Conservation (phyloP, 2,113 vertebrate species). For the Podarcis muralis region DNA sequence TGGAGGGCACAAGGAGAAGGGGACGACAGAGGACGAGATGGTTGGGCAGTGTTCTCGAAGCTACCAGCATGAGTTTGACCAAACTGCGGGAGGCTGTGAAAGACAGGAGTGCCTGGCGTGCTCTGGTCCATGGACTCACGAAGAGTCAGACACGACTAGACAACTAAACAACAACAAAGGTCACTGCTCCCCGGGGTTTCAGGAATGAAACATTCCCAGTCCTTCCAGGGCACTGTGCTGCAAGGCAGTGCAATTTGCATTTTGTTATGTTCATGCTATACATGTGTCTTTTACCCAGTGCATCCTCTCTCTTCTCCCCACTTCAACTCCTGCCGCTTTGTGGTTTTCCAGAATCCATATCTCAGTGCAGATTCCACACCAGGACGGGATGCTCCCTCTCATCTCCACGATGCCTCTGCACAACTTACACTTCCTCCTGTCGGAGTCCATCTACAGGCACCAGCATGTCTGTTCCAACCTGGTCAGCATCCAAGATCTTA, state of each 20-base stretch:
- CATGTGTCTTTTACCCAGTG: neutral
- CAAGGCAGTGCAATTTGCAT: neutral
- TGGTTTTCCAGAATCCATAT: constrained; percentile 90
- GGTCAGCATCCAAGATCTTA: constrained; percentile 85
- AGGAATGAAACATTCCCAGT: no score
- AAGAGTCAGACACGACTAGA: no score
- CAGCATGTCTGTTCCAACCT: constrained; percentile 98
- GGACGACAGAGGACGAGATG: no score
- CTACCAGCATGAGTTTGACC: no score
- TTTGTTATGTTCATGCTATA: no score
- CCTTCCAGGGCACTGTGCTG: neutral
- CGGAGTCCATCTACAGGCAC: constrained; percentile 96
- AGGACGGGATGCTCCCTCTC: constrained; percentile 97
- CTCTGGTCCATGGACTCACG: no score
- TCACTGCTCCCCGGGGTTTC: no score
- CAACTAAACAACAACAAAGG: no score
- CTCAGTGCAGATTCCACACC: constrained; percentile 97
- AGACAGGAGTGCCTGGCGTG: no score
- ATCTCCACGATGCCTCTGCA: constrained; percentile 96
- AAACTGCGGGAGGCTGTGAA: no score
- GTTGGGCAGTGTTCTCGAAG: no score
- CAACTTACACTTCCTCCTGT: constrained; percentile 96
- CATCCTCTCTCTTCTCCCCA: neutral
- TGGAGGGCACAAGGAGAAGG: no score
- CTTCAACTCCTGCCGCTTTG: constrained; percentile 15